Percentiles rank a stretch among this genome's conserved stretches.
phyloP scores from a whole-genome alignment of 1,140 invertebrate genomes.

The Dreissena rostriformis region DNA sequence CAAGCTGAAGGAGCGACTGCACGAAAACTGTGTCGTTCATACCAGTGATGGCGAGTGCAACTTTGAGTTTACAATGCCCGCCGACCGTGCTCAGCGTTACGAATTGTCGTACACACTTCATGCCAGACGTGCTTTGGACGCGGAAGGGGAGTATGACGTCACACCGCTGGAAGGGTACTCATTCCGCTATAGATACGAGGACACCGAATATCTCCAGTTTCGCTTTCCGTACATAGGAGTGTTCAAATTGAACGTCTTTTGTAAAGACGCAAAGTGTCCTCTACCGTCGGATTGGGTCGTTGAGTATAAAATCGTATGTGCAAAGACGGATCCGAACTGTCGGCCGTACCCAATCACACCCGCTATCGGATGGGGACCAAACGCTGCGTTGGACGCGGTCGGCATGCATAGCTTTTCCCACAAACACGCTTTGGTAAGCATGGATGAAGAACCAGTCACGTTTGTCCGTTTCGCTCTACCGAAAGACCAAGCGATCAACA shows the following conservation, averaged over 20 bases:
- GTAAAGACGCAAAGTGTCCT: constrained; percentile 41
- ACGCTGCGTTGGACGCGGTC: constrained; percentile 23
- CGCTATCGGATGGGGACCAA: constrained; percentile 66
- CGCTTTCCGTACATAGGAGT: constrained; percentile 64
- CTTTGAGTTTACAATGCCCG: constrained; percentile 53
- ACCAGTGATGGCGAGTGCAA: constrained; percentile 56
- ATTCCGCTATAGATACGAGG: constrained; percentile 56
- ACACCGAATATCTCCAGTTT: constrained; percentile 56
- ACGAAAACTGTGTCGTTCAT: constrained; percentile 49
- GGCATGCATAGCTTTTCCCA: constrained; percentile 57
- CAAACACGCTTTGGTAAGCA: constrained; percentile 54
- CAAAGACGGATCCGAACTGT: constrained; percentile 54
- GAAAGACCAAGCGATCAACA: constrained; percentile 21
- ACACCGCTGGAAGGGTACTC: constrained; percentile 55
- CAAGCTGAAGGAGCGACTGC: constrained; percentile 41
- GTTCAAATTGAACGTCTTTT: constrained; percentile 64
- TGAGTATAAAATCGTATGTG: constrained; percentile 65
- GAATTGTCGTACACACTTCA: constrained; percentile 61
- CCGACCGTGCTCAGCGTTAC: constrained; percentile 10
- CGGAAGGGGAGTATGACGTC: constrained; percentile 59
- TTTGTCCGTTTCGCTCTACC: constrained; percentile 42
- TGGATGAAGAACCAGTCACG: constrained; percentile 38
- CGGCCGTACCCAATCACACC: constrained; percentile 67
- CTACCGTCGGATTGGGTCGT: constrained; percentile 56
- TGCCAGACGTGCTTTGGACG: constrained; percentile 31